Base-by-base conservation (phyloP, 2,888 invertebrate genomes). In the Drosophila pseudotakahashii region DNA sequence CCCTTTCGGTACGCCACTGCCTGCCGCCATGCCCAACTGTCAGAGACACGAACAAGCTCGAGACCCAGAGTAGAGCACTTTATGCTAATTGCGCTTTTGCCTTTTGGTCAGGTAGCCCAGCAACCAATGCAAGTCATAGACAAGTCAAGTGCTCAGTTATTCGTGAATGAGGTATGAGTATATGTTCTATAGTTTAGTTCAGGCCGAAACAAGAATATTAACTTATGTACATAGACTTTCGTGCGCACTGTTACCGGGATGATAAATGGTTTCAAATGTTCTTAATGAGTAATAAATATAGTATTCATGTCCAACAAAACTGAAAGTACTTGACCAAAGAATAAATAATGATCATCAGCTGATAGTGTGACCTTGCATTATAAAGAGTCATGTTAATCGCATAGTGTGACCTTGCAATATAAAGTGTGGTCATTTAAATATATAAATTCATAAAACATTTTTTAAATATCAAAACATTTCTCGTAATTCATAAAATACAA, bases 61-160 rank as follows among this genome's bases (percentile, higher is more conserved):
- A 47, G 30, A 36, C 34, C 16, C 48, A 39, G 36, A 64, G 64
- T 45, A 14, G 50, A 55, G 81, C 74, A 82, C 81, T 82, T 87
- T 87, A 87, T 87, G 82, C 84, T 82, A 82, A 82, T 82, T 82
- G 87, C 82, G 70, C 82, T 67, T 79, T 82, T 82, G 83, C 87
- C 84, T 81, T 84, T 82, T 77, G 84, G 76, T 72, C 81, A 74
- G 75, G 73, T 79, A 73, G 69, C 50, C 32, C 48, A 48, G 41
- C 50, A 60, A 62, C 76, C 71, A 61, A 63, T 81, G 75, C 78
- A 82, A 79, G 66, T 79, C 68, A 39, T 47, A 71, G 71, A 51
- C 39, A 63, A 71, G 73, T 57, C 71, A 72, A 71, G 64, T 73
- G 72, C 47, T 30, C 37, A 36, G 61, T 42, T 48, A 42, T 34